phyloP scores from a whole-genome alignment of 2,888 invertebrate genomes.

The Seira ritae region DNA sequence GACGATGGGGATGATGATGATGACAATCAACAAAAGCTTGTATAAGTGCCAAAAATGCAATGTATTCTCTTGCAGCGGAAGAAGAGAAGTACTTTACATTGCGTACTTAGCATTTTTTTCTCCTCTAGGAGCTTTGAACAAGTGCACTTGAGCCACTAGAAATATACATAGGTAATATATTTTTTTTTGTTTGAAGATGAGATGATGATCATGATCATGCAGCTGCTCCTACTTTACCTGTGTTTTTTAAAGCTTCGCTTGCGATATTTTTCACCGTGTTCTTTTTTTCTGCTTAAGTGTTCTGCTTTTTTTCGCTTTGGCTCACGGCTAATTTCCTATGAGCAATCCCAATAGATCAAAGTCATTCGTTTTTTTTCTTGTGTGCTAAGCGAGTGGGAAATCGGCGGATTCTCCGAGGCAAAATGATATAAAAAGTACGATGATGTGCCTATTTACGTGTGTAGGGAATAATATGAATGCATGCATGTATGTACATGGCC shows the following conservation, averaged over 20 bases:
- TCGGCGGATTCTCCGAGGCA: too few relatives aligned
- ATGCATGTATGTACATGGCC: not conserved
- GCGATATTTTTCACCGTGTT: not conserved
- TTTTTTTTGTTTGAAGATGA: constrained; percentile 19
- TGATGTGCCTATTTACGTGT: too few relatives aligned
- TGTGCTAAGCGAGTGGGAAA: too few relatives aligned
- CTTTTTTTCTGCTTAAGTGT: constrained; percentile 11
- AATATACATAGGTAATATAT: too few relatives aligned
- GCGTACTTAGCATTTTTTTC: not conserved
- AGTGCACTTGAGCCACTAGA: constrained; percentile 28
- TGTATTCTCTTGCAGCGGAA: not conserved
- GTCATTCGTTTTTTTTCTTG: constrained; percentile 26
- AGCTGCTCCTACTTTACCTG: constrained; percentile 29
- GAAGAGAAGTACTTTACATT: not conserved
- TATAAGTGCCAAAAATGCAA: not conserved
- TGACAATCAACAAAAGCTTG: not conserved
- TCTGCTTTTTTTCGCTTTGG: constrained; percentile 32
- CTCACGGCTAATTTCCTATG: constrained; percentile 62
- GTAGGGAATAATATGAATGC: not conserved
- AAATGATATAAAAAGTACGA: too few relatives aligned
- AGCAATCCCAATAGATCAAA: constrained; percentile 61
- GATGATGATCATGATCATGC: constrained; percentile 22
- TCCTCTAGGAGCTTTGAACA: not conserved
- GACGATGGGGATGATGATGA: not conserved
- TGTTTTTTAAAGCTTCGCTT: not conserved